Conservation (phyloP, 1,140 invertebrate species). For the Thalassaphorura encarpata region DNA sequence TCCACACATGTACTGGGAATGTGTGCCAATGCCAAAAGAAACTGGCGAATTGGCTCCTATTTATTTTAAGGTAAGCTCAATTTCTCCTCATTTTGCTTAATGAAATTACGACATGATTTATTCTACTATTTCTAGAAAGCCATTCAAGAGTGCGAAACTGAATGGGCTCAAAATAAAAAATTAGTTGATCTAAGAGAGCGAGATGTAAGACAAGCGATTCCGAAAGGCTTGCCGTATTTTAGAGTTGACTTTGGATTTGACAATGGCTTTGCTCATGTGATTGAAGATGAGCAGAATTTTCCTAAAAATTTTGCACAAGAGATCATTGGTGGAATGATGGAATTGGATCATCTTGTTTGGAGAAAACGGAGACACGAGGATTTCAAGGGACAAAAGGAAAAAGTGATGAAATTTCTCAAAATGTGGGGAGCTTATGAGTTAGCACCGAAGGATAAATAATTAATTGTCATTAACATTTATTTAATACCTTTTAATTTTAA, state of each 20-base stretch:
- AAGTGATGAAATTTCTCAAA: slow-evolving; percentile 54
- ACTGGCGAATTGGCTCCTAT: slow-evolving; percentile 76
- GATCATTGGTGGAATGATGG: slow-evolving; percentile 88
- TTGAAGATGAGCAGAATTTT: slow-evolving; percentile 85
- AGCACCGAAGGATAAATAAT: slow-evolving; percentile 11
- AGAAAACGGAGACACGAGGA: slow-evolving; percentile 62
- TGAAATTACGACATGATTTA: background rate
- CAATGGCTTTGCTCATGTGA: slow-evolving; percentile 87
- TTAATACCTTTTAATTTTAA: background rate
- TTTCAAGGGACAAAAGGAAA: slow-evolving; percentile 56
- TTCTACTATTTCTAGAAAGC: slow-evolving; percentile 57
- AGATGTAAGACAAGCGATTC: slow-evolving; percentile 67
- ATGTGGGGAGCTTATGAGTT: slow-evolving; percentile 55
- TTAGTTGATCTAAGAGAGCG: slow-evolving; percentile 68
- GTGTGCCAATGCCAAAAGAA: slow-evolving; percentile 73
- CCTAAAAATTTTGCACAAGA: slow-evolving; percentile 88
- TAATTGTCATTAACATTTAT: background rate
- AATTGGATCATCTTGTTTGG: slow-evolving; percentile 75
- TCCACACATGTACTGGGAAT: slow-evolving; percentile 80
- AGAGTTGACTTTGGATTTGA: slow-evolving; percentile 83
- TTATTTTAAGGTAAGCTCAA: slow-evolving; percentile 69
- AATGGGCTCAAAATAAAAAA: slow-evolving; percentile 94
- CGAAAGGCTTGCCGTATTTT: slow-evolving; percentile 91
- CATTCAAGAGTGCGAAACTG: slow-evolving; percentile 81
- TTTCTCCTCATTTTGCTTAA: background rate